Base-by-base conservation (phyloP, 2,888 invertebrate species). In the Chrysotoxum bicinctum region DNA sequence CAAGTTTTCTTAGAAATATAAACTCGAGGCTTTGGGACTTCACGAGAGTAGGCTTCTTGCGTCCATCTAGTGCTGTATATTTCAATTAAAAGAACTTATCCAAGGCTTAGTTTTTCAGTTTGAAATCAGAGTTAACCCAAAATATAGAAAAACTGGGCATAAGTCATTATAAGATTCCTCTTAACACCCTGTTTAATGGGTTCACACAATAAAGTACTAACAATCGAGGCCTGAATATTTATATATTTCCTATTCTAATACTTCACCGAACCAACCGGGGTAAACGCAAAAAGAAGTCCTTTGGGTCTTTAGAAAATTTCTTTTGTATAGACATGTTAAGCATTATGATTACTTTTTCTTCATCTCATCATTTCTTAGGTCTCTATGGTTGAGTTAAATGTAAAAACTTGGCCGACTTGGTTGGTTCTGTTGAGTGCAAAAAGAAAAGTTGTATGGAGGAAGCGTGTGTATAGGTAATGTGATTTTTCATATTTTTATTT, bases 261-360 rank as follows among this genome's bases (percentile, higher is more conserved):
- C 35, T 14, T n/a, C 12, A 43, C 6, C 8, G 4, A 26, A 40
- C 23, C 60, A 40, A 60, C 40, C 48, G 35, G 50, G 9, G 23
- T 35, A 66, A 66, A 66, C 48, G 23, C 35, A 64, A 7, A 52
- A 54, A 45, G 60, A 56, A 54, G 66, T 76, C 72, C 81, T 72
- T 6, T 60, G 10, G 81, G 81, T 76, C 81, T 50, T 76, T 70
- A 70, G 64, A 75, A 66, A 70, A 81, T 75, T 70, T 48, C 50
- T 58, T 76, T 66, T 50, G 75, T 56, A 66, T 70, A 70, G 70
- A 76, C 75, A 76, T 84, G 75, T 64, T 60, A 66, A 72, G 45
- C 66, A 76, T 72, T 76, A 72, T 76, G 66, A 79, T 73, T 72
- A 66, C 66, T 50, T 66, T 66, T 66, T 66, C 50, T 66, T 66